Conservation (phyloP, 1,140 invertebrate genomes). For the Babylonia areolata region DNA sequence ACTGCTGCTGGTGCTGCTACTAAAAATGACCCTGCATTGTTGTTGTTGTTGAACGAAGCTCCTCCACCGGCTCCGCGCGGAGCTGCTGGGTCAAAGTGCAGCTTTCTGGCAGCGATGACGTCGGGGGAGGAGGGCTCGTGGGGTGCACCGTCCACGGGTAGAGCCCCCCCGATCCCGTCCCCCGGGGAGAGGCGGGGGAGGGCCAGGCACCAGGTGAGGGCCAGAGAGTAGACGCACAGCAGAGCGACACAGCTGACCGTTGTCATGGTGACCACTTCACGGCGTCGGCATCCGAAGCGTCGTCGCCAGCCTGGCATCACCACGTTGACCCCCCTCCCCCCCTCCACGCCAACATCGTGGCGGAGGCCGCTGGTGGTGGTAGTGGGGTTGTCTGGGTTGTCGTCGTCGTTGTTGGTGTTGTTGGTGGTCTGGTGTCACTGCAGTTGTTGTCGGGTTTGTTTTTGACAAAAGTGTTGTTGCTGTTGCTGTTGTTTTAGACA, state of each 20-base stretch:
- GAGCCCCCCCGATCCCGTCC: neutral
- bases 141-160: neutral
- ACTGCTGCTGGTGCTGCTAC: neutral
- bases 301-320: conserved; percentile 28
- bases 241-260: conserved; percentile 18
- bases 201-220: conserved; percentile 37
- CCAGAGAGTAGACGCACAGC: conserved; percentile 20
- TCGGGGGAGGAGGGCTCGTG: neutral
- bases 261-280: conserved; percentile 33
- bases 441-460: too few species aligned
- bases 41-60: neutral
- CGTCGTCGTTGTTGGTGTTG: neutral
- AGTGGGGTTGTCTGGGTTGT: neutral
- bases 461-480: too few species aligned
- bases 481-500: too few species aligned
- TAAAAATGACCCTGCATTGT: too few species aligned
- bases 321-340: neutral
- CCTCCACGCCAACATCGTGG: conserved; percentile 23
- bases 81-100: conserved; percentile 13
- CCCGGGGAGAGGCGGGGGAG: neutral
- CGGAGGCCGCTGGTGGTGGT: neutral
- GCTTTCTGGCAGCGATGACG: conserved; percentile 10
- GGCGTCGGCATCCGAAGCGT: conserved; percentile 25
- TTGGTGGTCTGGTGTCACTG: too few species aligned
- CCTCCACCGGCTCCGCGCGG: too few species aligned